phyloP scores from a whole-genome alignment of 2,113 vertebrate species.

The Barnardius zonarius region DNA sequence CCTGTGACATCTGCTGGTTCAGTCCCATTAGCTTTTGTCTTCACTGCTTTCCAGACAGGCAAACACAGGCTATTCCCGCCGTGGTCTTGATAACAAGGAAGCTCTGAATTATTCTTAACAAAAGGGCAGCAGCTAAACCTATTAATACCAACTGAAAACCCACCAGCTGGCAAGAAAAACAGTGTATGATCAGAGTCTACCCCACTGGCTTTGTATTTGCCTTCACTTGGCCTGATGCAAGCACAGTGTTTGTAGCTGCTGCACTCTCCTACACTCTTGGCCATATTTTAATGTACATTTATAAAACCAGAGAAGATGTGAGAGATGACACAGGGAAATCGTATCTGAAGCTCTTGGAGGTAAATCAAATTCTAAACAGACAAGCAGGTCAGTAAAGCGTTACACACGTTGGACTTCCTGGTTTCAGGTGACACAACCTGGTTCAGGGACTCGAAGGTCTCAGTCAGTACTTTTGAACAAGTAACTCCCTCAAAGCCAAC shows the following conservation, averaged over 20 bases:
- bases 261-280: not conserved
- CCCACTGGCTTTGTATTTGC: not conserved
- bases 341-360: not conserved
- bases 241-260: not conserved
- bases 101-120: constrained; percentile 45
- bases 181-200: not conserved
- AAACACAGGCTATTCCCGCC: constrained; percentile 15
- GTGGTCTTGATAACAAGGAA: not conserved
- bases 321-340: rapidly evolving
- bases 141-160: not conserved
- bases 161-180: not conserved
- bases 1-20: not conserved
- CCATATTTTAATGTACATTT: rapidly evolving
- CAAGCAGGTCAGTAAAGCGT: not conserved
- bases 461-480: not conserved
- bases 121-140: constrained; percentile 29
- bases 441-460: not conserved
- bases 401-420: not conserved
- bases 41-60: constrained; percentile 25
- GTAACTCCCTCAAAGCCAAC: not conserved
- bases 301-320: rapidly evolving
- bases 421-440: not conserved
- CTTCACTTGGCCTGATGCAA: not conserved
- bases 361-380: not conserved
- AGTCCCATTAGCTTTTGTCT: constrained; percentile 32